Evolutionary conservation across 92 coral and sea anemone genomes (phyloP).

Genomic region (Paramuricea clavata): DNA sequence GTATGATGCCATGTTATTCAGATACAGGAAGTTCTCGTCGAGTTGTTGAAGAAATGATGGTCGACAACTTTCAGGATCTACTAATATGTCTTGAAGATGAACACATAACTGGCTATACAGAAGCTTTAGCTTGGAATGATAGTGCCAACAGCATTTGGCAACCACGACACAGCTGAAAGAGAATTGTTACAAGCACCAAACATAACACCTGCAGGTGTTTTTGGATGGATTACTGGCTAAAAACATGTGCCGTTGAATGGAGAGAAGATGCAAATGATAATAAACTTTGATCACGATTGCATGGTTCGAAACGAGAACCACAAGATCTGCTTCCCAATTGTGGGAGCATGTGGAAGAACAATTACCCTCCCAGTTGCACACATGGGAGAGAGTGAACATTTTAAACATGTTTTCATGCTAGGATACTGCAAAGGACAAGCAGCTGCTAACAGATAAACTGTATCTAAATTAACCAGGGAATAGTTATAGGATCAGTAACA

Average conservation of each 20-base stretch:
- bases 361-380: slow-evolving; percentile 57
- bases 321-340: slow-evolving; percentile 45
- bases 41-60: slow-evolving; percentile 61
- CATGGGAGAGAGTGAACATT: slow-evolving; percentile 31
- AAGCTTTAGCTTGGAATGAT: slow-evolving; percentile 60
- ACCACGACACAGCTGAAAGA: slow-evolving; percentile 43
- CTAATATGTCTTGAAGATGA: slow-evolving; percentile 56
- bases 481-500: background rate
- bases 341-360: slow-evolving; percentile 46
- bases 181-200: slow-evolving; percentile 45
- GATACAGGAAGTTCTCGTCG: slow-evolving; percentile 64
- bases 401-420: slow-evolving; percentile 32
- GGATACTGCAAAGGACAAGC: slow-evolving; percentile 32
- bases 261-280: slow-evolving; percentile 10
- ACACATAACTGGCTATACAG: slow-evolving; percentile 52
- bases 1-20: slow-evolving; percentile 63
- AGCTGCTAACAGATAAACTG: slow-evolving; percentile 5
- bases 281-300: slow-evolving; percentile 56
- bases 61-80: slow-evolving; percentile 73
- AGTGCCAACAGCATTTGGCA: slow-evolving; percentile 31
- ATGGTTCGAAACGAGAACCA: slow-evolving; percentile 25
- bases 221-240: slow-evolving; percentile 77
- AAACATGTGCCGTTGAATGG: slow-evolving; percentile 54
- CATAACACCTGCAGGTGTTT: slow-evolving; percentile 64
- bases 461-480: background rate